phyloP scores from a whole-genome alignment of 2,888 invertebrate species.

The Pemphredon lugubris region DNA sequence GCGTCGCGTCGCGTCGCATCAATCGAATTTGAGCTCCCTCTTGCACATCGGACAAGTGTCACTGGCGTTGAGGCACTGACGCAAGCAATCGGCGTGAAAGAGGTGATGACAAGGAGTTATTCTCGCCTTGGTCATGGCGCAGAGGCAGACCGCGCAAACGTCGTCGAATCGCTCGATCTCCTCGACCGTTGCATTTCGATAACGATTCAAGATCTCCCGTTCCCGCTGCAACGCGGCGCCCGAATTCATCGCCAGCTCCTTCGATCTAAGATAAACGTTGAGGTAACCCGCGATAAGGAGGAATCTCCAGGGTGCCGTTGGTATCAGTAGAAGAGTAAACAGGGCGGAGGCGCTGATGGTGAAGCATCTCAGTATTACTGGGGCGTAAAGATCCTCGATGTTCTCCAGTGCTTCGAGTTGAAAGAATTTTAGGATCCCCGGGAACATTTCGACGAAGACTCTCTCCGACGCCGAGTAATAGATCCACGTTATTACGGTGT shows the following conservation, averaged over 20 bases:
- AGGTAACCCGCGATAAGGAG: conserved; percentile 84
- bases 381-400: conserved; percentile 87
- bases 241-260: conserved; percentile 84
- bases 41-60: conserved; percentile 90
- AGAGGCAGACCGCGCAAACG: conserved; percentile 90
- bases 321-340: conserved; percentile 83
- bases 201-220: conserved; percentile 84
- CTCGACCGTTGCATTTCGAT: conserved; percentile 85
- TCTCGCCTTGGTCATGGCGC: conserved; percentile 86
- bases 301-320: conserved; percentile 84
- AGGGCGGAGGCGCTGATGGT: conserved; percentile 84
- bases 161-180: conserved; percentile 88
- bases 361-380: conserved; percentile 85
- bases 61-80: conserved; percentile 87
- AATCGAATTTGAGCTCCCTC: conserved; percentile 84
- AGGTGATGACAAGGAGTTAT: conserved; percentile 91
- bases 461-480: conserved; percentile 89
- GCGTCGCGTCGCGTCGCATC: no score
- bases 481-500: conserved; percentile 85
- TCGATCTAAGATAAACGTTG: conserved; percentile 86
- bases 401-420: conserved; percentile 86
- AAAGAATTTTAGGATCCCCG: conserved; percentile 83
- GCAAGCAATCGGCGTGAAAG: conserved; percentile 90
- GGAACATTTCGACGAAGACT: conserved; percentile 87
- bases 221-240: conserved; percentile 84